Evolutionary conservation across 1,140 invertebrate genomes (phyloP).

Genomic region (Condylostylus longicornis): DNA sequence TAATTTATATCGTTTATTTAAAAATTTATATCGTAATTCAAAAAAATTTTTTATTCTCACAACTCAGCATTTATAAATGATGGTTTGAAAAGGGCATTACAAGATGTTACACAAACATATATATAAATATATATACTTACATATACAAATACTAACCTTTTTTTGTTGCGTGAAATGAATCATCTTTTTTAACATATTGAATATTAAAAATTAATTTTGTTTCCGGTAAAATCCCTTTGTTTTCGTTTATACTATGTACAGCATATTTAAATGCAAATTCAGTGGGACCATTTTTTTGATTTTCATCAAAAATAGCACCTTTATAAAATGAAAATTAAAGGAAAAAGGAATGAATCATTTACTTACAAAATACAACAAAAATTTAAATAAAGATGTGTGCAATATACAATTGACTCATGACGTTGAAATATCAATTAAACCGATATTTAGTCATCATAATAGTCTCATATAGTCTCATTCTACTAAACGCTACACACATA

Average conservation of each 20-base stretch:
- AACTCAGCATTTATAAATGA: conserved; percentile 3
- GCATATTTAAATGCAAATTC: conserved; percentile 86
- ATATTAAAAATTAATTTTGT: conserved; percentile 76
- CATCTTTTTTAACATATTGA: conserved; percentile 63
- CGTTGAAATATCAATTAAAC: too few relatives aligned
- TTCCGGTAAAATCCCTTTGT: conserved; percentile 62
- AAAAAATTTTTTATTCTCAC: neutral
- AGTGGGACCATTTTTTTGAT: conserved; percentile 57
- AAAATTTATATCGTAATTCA: too few relatives aligned
- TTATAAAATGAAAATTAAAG: conserved; percentile 26
- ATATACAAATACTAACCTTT: conserved; percentile 62
- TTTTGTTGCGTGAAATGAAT: conserved; percentile 75
- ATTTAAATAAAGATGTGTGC: too few relatives aligned
- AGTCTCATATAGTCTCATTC: too few relatives aligned
- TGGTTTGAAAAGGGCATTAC: neutral
- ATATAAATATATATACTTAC: too few relatives aligned
- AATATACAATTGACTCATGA: too few relatives aligned
- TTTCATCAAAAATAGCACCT: conserved; percentile 82
- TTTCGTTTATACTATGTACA: conserved; percentile 76
- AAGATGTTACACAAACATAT: too few relatives aligned
- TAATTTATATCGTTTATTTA: too few relatives aligned
- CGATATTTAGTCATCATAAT: too few relatives aligned
- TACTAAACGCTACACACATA: too few relatives aligned
- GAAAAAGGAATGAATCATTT: too few relatives aligned
- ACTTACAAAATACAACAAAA: too few relatives aligned